Base-by-base conservation (phyloP, 2,888 invertebrate genomes). In the Dynastes grantii region DNA sequence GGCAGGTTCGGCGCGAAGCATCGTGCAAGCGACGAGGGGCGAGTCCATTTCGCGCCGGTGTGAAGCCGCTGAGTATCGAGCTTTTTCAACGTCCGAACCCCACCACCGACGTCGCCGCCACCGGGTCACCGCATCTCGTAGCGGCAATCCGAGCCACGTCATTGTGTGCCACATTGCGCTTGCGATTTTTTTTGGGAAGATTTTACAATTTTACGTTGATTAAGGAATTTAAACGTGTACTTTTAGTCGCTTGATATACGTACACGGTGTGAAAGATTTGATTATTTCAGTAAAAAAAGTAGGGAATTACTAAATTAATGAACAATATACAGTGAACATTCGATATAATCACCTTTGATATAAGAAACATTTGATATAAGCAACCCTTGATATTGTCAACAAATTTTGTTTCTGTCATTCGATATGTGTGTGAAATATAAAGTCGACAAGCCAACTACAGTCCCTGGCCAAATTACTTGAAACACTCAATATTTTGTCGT, bases 1-100 rank as follows among this genome's bases (percentile, higher is more conserved):
- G 29, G 8, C 45, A 55, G 29, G 55, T 13, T 32, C 32, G 61
- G 45, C 29, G 40, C 22, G 22, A 61, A 61, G 29, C 77, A 40
- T n/a, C 32, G 70, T 55, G 29, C 61, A 16, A 58, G 55, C 64
- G 76, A 51, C 45, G 45, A 45, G 27, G 77, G 77, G 55, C 68
- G 77, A 77, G 40, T 77, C 77, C 77, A 77, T 77, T 67, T n/a
- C 58, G 11, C 55, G 77, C 58, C 68, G 77, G 77, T 77, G 77
- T 77, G 77, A 77, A 68, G 73, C 78, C 78, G 73, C 37, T 40
- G 65, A 55, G 53, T 75, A 78, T 78, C 65, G 78, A 78, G 73
- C 73, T 75, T 75, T 75, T 78, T 78, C 78, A 73, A 58, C 64
- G 37, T 68, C 51, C 22, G 40, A 45, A 67, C 45, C 63, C 67